phyloP scores from a whole-genome alignment of 37 sponge, comb jelly and placozoan genomes.

The Beroe ovata region DNA sequence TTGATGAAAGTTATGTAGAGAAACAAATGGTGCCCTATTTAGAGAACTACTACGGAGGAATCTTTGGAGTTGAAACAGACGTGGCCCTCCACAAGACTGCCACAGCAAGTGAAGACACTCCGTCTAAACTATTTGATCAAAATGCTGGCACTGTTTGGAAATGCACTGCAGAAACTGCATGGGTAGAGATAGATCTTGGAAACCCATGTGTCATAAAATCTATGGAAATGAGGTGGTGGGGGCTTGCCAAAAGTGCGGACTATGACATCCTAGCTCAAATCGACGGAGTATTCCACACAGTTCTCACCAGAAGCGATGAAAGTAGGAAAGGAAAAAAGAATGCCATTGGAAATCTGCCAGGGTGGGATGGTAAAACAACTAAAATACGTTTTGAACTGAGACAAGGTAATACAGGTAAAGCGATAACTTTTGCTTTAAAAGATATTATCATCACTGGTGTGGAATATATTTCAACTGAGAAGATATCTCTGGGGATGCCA shows the following conservation, averaged over 20 bases:
- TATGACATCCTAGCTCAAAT: neutral
- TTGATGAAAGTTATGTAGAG: neutral
- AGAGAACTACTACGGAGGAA: neutral
- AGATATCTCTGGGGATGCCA: neutral
- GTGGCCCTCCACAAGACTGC: neutral
- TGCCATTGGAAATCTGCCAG: neutral
- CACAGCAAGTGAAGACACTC: conserved; percentile 1
- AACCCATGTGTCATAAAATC: neutral
- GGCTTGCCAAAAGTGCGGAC: neutral
- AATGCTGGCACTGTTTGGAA: no score
- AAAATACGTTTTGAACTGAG: neutral
- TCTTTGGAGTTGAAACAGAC: neutral
- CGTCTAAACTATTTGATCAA: no score
- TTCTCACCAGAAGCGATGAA: neutral
- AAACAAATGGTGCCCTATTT: neutral
- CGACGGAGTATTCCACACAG: neutral
- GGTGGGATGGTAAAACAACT: neutral
- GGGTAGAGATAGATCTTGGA: neutral
- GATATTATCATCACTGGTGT: neutral
- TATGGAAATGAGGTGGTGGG: neutral
- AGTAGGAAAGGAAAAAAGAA: neutral
- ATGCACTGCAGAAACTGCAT: no score
- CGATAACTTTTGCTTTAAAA: neutral
- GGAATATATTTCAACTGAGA: neutral
- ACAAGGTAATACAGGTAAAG: neutral